Base-by-base conservation (phyloP, 53 echinoderm and acorn worm species). In the Stichopus horrens region DNA sequence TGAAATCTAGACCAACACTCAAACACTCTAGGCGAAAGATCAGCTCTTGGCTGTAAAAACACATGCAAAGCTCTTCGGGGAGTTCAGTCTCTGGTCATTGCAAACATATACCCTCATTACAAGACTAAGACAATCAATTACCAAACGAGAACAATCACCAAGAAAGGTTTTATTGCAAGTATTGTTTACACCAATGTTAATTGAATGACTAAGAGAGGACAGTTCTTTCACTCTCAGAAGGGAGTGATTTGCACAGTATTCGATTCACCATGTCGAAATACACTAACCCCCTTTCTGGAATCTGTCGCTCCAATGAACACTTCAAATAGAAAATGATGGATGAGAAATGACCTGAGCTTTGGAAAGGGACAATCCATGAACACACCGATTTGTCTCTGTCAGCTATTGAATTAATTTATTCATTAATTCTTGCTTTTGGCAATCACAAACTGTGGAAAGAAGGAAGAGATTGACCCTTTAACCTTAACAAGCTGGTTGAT, bases 81-180 rank as follows among this genome's bases (percentile, higher is more conserved):
- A 63, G 16, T 63, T 63, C 10, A 63, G 63, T 63, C 7, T 63
- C 16, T 16, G 11, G 16, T 63, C 63, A 63, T 8, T 8, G 63
- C 63, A 63, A 63, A 63, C 63, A 63, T 63, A 63, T 16, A 10
- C 63, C 7, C 63, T 63, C 63, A 63, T 63, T 63, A 63, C 63
- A 13, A 16, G 16, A 63, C 63, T 16, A 63, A 63, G 63, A 63
- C 55, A 79, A 79, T 79, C 79, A 54, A 37, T 37, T 37, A 37
- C 37, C 37, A 37, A 37, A 37, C 5, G 52, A n/a, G 52, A 11
- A 75, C 55, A 79, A 79, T 79, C 79, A 54, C 53, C 54, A 19
- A 79, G 79, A 79, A 55, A 16, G 55, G 79, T 79, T 79, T 79
- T 79, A 79, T 79, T 8, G 55, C 79, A 53, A 53, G 55, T 54